Percentiles rank a stretch among this genome's conserved stretches.
These are phyloP conservation scores for Psittacula derbiana DNA, from an alignment of 2,797 vertebrate species.

Conservation along the genomic window DNA sequence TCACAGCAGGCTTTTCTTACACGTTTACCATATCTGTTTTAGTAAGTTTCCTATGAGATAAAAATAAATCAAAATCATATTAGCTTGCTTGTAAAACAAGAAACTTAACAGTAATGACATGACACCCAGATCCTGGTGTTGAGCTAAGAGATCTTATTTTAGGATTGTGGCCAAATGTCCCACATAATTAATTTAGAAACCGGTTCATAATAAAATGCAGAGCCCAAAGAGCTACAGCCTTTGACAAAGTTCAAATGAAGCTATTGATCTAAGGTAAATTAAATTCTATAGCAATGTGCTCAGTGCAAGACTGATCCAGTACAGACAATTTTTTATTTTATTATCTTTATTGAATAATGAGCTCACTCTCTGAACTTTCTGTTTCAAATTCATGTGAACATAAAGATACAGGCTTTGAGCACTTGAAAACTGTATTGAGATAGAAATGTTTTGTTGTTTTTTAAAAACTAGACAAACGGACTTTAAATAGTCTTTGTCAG, in stretches of 20 bases:
- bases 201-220: not conserved
- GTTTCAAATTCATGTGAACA: not conserved
- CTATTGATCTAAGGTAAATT: conserved; percentile 40
- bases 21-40: conserved; percentile 41
- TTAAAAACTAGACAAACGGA: not conserved
- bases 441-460: not conserved
- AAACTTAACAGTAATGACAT: conserved; percentile 11
- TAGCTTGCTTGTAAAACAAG: conserved; percentile 16
- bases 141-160: not conserved
- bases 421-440: not conserved
- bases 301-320: not conserved
- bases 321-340: not conserved
- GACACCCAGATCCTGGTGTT: not conserved
- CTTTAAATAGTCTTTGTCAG: not conserved
- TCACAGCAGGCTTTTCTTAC: conserved; percentile 42
- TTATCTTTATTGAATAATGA: not conserved
- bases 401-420: not conserved
- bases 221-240: not conserved
- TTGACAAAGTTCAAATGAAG: conserved; percentile 20
- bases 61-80: conserved; percentile 50
- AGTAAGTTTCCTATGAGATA: conserved; percentile 12
- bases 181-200: conserved; percentile 3
- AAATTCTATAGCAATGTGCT: not conserved
- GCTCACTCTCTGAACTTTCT: not conserved
- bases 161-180: not conserved